phyloP scores from a whole-genome alignment of 2,797 vertebrate genomes.

The Hephaestus fuliginosus region DNA sequence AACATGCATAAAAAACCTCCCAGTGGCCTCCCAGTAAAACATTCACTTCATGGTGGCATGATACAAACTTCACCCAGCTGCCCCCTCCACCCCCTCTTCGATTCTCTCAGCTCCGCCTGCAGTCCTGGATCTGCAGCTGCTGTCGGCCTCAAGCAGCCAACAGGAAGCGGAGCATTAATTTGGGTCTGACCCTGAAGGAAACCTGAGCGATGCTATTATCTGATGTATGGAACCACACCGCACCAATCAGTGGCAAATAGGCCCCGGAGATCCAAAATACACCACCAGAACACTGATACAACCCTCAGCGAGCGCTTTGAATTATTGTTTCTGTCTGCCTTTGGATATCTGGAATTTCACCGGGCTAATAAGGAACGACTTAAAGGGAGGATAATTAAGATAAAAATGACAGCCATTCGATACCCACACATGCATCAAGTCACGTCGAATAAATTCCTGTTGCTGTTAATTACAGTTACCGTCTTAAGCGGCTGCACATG shows the following conservation, averaged over 20 bases:
- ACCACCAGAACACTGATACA: conserved; percentile 58
- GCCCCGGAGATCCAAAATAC: conserved; percentile 73
- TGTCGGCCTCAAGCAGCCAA: conserved; percentile 71
- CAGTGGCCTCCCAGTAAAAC: conserved; percentile 6
- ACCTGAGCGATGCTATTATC: conserved; percentile 84
- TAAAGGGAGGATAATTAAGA: conserved; percentile 43
- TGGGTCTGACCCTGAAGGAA: conserved; percentile 84
- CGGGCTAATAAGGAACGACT: conserved; percentile 42
- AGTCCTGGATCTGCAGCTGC: conserved; percentile 68
- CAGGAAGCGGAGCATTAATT: conserved; percentile 82
- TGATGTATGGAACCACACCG: conserved; percentile 70
- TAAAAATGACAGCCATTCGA: conserved; percentile 35
- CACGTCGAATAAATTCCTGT: conserved; percentile 28
- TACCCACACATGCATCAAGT: conserved; percentile 30
- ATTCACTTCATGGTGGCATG: conserved; percentile 33
- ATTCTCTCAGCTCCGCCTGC: conserved; percentile 32
- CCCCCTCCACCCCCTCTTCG: background rate
- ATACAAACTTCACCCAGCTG: conserved; percentile 14
- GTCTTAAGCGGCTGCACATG: conserved; percentile 16
- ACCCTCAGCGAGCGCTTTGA: conserved; percentile 54
- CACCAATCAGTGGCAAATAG: conserved; percentile 79
- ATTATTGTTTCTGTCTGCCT: conserved; percentile 60
- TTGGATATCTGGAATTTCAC: conserved; percentile 63
- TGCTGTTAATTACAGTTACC: conserved; percentile 39
- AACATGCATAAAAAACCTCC: background rate